These are phyloP conservation scores for Iphiclides podalirius DNA, from an alignment of 2,888 invertebrate genomes.

Conservation along the genomic window DNA sequence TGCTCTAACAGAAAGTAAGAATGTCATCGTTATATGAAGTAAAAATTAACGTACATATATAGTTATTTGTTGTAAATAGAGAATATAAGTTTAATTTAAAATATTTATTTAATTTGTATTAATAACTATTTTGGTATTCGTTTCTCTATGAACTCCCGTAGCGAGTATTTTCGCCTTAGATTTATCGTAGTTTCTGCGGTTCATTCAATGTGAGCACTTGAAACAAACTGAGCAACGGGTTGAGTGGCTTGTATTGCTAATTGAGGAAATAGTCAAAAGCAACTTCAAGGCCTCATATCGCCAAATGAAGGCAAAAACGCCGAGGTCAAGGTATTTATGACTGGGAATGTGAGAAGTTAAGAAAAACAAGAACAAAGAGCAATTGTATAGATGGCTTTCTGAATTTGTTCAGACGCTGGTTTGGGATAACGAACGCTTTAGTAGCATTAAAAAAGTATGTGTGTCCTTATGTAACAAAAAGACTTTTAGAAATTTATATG, in stretches of 20 bases:
- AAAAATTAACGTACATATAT: too few relatives aligned
- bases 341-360: constrained; percentile 48
- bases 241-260: constrained; percentile 43
- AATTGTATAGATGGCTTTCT: constrained; percentile 29
- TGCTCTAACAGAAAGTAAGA: too few relatives aligned
- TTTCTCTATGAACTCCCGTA: too few relatives aligned
- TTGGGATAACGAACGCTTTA: too few relatives aligned
- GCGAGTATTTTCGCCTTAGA: too few relatives aligned
- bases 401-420: constrained; percentile 17
- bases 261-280: constrained; percentile 64
- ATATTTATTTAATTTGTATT: too few relatives aligned
- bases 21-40: too few relatives aligned
- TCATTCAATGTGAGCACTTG: constrained; percentile 18
- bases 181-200: constrained; percentile 7
- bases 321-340: constrained; percentile 63
- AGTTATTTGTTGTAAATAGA: too few relatives aligned
- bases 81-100: too few relatives aligned
- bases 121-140: too few relatives aligned
- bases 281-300: constrained; percentile 56
- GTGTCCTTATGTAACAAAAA: too few relatives aligned
- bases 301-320: constrained; percentile 63
- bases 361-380: constrained; percentile 58
- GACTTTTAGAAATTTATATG: too few relatives aligned
- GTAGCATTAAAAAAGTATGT: background rate
- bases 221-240: constrained; percentile 23